These are phyloP conservation scores for Trachythela sp. DNA, from an alignment of 64 coral and sea anemone species.

Conservation along the genomic window DNA sequence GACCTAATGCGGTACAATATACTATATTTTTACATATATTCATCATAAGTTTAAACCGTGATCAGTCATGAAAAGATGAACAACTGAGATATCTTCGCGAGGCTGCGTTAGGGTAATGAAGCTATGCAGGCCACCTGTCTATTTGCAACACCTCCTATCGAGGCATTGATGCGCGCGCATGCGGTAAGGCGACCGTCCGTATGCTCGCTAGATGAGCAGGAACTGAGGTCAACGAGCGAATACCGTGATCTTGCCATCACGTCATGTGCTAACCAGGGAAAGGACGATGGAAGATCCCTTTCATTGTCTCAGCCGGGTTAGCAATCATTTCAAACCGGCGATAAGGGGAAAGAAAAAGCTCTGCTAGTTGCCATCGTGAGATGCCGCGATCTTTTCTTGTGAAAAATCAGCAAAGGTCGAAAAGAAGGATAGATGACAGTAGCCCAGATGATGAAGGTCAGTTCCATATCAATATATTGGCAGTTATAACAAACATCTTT, in stretches of 20 bases:
- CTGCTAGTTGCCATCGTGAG: neutral
- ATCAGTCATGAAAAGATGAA: no score
- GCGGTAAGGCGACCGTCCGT: neutral
- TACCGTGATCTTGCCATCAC: slow-evolving; percentile 5
- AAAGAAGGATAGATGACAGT: neutral
- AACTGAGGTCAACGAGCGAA: slow-evolving; percentile 14
- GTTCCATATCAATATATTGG: neutral
- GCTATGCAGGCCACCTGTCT: neutral
- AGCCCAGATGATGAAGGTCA: neutral
- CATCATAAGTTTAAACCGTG: no score
- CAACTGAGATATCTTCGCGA: no score
- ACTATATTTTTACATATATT: no score
- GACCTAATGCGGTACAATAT: no score
- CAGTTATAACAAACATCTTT: neutral
- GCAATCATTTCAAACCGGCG: neutral
- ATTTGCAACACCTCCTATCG: neutral
- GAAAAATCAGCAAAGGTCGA: slow-evolving; percentile 10
- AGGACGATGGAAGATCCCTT: slow-evolving; percentile 18
- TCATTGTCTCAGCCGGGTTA: neutral
- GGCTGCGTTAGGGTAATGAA: neutral
- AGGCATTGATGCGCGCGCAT: neutral
- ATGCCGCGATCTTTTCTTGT: slow-evolving; percentile 26
- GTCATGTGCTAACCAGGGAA: slow-evolving; percentile 26
- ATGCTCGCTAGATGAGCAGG: neutral
- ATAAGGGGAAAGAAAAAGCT: neutral